phyloP scores from a whole-genome alignment of 37 sponge, comb jelly and placozoan genomes.

The Spongilla lacustris region DNA sequence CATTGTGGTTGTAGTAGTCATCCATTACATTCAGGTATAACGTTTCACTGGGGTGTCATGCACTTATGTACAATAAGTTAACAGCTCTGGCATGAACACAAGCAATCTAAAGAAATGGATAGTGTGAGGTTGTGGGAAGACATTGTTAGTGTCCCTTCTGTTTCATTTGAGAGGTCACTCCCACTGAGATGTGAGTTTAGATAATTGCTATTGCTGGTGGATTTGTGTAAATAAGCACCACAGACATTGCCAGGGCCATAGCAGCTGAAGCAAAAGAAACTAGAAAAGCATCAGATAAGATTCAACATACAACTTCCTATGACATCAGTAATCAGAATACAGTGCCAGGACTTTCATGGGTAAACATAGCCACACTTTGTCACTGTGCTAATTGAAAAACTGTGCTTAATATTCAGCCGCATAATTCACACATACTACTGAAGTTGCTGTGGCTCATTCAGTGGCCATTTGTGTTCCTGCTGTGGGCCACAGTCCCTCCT shows the following conservation, averaged over 20 bases:
- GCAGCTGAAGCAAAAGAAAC: background rate
- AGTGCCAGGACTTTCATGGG: slow-evolving; percentile 28
- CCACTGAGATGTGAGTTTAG: slow-evolving; percentile 16
- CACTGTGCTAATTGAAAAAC: background rate
- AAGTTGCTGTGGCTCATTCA: slow-evolving; percentile 84
- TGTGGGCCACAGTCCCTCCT: slow-evolving; percentile 88
- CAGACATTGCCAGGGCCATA: background rate
- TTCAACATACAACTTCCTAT: background rate
- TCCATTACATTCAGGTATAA: slow-evolving; percentile 57
- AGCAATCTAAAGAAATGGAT: background rate
- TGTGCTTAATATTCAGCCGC: slow-evolving; percentile 51
- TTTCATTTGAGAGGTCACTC: background rate
- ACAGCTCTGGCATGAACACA: background rate
- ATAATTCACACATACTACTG: slow-evolving; percentile 40
- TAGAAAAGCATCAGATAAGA: background rate
- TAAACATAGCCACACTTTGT: background rate
- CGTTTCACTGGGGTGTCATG: background rate
- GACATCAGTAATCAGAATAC: background rate
- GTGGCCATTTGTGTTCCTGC: slow-evolving; percentile 81
- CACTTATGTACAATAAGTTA: background rate
- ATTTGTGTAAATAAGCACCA: background rate
- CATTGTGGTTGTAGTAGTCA: slow-evolving; percentile 64
- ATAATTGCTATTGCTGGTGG: background rate
- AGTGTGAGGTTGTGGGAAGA: background rate
- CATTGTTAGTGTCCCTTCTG: background rate